Evolutionary conservation across 2,113 vertebrate genomes (phyloP), one percentile per base, ranked within the genome.

Genomic region (Nycticryphes semicollaris): DNA sequence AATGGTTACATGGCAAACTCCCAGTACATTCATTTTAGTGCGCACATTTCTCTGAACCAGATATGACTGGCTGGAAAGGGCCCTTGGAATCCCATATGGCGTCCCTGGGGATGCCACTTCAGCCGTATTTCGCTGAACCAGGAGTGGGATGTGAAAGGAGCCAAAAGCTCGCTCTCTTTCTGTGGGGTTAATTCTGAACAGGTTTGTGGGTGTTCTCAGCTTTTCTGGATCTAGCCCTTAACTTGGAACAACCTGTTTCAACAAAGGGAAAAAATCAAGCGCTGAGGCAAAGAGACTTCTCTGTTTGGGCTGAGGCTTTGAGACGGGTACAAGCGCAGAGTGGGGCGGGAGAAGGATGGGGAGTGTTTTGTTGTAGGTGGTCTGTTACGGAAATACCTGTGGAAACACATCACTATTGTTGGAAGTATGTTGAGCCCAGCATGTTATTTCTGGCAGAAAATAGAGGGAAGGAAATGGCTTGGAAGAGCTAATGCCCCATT

Each of bases 1-100:
- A 96, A 96, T 96, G 94, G 95, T 95, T 97, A 81, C 96, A 85
- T 94, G 95, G 93, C 94, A 95, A 51, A 73, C 37, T 91, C 96
- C 95, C 95, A 97, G 95, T 63, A 1, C 94, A 14, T 83, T 94
- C 91, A 53, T 96, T 96, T 84, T 43, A 90, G 64, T 7, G 48
- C 2, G 1, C 69, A 11, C 43, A 5, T 94, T 91, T 73, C 91
- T 93, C 94, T 77, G 70, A 87, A 91, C 54, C 94, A 92, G 66
- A 39, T 94, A 84, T 4, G 70, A 75, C 67, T 89, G 95, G 87
- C 84, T 94, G 94, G 87, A 92, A 94, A 91, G 92, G 89, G 82
- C 95, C 95, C 92, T 79, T 92, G 87, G 89, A 97, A 95, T 94
- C 90, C 83, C 94, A 69, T 89, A 84, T 80, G 93, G 92, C 87